Percentiles rank a stretch among this genome's conserved stretches.
Conservation (phyloP, 2,888 invertebrate species). For the Empis stercorea region DNA sequence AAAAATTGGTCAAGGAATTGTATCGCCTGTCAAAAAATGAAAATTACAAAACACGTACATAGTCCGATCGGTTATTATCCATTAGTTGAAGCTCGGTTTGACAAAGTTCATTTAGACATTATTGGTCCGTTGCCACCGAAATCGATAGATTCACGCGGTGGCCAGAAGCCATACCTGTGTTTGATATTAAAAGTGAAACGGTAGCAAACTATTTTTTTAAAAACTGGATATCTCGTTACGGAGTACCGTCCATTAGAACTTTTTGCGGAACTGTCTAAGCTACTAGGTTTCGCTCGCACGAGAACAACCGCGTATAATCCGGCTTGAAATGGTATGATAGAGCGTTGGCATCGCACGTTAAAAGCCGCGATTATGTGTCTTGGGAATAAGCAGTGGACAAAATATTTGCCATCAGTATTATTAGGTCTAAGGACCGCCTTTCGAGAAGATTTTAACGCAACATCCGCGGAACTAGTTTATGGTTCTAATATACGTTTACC, state of each 20-base stretch:
- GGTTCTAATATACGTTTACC: too few species aligned
- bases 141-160: background rate
- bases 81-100: background rate
- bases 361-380: constrained; percentile 14
- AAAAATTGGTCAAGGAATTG: background rate
- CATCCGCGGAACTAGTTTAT: too few species aligned
- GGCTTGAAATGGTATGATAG: constrained; percentile 28
- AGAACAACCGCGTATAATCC: constrained; percentile 26
- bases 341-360: constrained; percentile 29
- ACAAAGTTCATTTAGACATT: background rate
- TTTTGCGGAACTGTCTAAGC: constrained; percentile 17
- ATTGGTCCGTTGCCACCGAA: background rate
- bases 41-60: background rate
- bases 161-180: background rate
- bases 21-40: background rate
- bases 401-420: too few species aligned
- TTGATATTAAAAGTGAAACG: background rate
- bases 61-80: background rate
- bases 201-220: background rate
- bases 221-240: constrained; percentile 9
- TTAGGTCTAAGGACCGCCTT: too few species aligned
- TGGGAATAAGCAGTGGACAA: too few species aligned
- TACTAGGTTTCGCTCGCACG: constrained; percentile 14
- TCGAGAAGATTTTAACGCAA: too few species aligned
- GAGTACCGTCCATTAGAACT: constrained; percentile 22